Conservation (phyloP, 2,797 vertebrate genomes). For the Lagocephalus sceleratus region DNA sequence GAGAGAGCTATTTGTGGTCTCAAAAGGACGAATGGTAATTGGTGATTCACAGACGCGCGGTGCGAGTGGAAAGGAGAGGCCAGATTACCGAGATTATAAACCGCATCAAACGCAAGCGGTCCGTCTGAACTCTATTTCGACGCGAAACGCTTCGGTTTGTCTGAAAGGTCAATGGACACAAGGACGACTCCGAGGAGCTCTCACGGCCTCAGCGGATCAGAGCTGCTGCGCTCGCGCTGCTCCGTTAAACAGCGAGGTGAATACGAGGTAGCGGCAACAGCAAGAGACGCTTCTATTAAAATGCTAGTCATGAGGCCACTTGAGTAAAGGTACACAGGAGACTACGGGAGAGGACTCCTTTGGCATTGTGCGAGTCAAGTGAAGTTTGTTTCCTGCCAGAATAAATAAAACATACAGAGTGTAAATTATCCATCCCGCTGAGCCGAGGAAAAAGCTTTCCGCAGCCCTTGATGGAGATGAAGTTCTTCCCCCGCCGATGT, state of each 20-base stretch:
- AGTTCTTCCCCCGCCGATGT: slow-evolving; percentile 12
- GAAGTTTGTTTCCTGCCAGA: neutral
- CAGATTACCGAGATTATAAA: neutral
- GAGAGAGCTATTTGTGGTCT: neutral
- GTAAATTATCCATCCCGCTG: slow-evolving; percentile 4
- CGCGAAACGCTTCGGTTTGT: too few relatives aligned
- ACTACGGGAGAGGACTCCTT: too few relatives aligned
- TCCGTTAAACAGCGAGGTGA: too few relatives aligned
- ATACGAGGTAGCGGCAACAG: too few relatives aligned
- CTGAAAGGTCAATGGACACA: too few relatives aligned
- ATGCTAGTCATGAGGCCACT: too few relatives aligned
- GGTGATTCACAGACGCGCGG: neutral
- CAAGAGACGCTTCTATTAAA: too few relatives aligned
- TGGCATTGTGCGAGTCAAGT: neutral
- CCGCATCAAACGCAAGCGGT: neutral
- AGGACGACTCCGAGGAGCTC: too few relatives aligned
- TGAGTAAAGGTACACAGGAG: too few relatives aligned
- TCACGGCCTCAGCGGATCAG: too few relatives aligned
- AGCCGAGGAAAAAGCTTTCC: slow-evolving; percentile 1
- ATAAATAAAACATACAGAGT: neutral
- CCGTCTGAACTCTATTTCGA: too few relatives aligned
- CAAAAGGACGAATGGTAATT: neutral
- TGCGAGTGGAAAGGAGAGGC: neutral
- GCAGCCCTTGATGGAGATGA: slow-evolving; percentile 5
- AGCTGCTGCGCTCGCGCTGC: too few relatives aligned